Evolutionary conservation across 2,888 invertebrate species (phyloP), one percentile per base, ranked within the genome.

Genomic region (Erebia palarica): DNA sequence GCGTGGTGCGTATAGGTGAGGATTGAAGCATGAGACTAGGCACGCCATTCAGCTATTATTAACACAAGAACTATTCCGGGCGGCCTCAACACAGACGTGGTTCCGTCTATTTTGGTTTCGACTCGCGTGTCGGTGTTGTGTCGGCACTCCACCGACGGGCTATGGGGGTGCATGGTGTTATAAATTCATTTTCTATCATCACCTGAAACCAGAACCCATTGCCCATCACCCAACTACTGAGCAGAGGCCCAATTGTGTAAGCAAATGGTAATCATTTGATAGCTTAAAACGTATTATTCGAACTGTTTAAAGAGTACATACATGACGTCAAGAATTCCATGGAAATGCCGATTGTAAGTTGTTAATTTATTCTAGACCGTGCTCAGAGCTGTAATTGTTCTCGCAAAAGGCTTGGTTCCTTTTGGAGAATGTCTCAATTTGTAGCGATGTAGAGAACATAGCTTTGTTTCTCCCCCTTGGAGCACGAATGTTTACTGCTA

Each of bases 1-100:
- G 71, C 67, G 36, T 36, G 73, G 68, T 27, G 69, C 68, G 69
- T 60, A 58, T 65, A 74, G 77, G 76, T 75, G 75, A 75, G 73
- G 74, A 77, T 70, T 70, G 75, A 73, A 77, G 79, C 73, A 59
- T 18, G 72, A 78, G 78, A 81, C 81, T 79, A 82, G 80, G 79
- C 82, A 81, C 80, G 80, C 79, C 78, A 79, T 81, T 76, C 78
- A 75, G 77, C 86, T 91, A 91, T 87, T 85, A 87, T 86, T 91
- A 91, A 89, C 81, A 65, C 61, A 72, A 78, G 78, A 84, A 85
- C 83, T 88, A 87, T 89, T 87, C 84, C 82, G 78, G 81, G 82
- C 84, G 90, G 89, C 91, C 92, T 90, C 88, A 88, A 86, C 86
- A 85, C 86, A 85, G 87, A 89, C 82, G 82, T 81, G 76, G 82